Percentiles rank a stretch among this genome's conserved stretches.
Conservation (phyloP, 2,113 vertebrate genomes). For the Chamaea fasciata region DNA sequence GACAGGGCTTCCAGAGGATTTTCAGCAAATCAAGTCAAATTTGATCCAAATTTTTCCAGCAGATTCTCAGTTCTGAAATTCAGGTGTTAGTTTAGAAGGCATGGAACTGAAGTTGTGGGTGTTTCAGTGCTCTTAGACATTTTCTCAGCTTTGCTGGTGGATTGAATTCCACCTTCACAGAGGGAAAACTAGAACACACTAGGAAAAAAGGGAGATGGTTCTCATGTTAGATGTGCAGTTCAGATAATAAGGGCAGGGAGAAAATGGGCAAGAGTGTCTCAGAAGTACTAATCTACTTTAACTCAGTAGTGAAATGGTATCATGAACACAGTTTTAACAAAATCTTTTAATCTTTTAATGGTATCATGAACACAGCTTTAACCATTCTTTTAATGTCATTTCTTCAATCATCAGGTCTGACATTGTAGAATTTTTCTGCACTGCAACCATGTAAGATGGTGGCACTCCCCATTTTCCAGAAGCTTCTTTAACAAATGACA, state of each 20-base stretch:
- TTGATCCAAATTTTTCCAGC: neutral
- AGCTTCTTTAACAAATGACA: neutral
- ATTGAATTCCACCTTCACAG: neutral
- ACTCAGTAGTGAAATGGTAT: neutral
- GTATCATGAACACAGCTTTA: neutral
- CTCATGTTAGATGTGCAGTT: rapidly evolving
- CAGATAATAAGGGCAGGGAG: neutral
- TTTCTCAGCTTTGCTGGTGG: neutral
- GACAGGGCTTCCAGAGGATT: neutral
- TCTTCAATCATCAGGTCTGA: neutral
- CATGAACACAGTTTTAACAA: neutral
- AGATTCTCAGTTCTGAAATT: neutral
- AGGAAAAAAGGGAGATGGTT: neutral
- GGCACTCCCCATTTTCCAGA: neutral
- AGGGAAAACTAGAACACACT: neutral
- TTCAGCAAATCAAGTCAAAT: neutral
- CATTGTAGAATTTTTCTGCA: neutral
- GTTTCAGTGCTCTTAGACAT: neutral
- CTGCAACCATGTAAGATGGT: neutral
- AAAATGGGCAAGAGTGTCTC: neutral
- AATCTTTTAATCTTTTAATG: neutral
- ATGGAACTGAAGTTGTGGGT: neutral
- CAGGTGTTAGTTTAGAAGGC: neutral
- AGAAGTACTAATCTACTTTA: neutral
- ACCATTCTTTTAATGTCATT: neutral